Percentiles rank a stretch among this genome's conserved stretches.
phyloP scores from a whole-genome alignment of 2,113 vertebrate species.

The Furnarius figulus region DNA sequence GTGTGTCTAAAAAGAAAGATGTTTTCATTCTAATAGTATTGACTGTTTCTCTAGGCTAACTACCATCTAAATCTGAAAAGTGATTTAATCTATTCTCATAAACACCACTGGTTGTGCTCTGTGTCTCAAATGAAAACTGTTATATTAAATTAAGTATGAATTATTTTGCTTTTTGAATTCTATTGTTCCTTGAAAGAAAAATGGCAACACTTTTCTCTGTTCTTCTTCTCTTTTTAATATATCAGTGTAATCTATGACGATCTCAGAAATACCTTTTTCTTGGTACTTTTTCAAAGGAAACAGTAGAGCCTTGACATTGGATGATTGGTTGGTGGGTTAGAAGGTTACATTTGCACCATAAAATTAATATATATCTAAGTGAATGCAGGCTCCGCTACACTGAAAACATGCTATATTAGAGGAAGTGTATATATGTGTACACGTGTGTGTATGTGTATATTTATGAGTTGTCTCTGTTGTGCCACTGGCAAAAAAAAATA shows the following conservation, averaged over 20 bases:
- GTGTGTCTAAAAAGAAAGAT: not conserved
- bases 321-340: not conserved
- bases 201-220: not conserved
- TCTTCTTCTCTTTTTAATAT: not conserved
- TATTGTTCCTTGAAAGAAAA: not conserved
- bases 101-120: not conserved
- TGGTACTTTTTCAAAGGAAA: not conserved
- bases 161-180: not conserved
- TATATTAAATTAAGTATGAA: not conserved
- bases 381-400: not conserved
- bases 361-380: not conserved
- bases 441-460: fast-evolving
- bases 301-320: fast-evolving
- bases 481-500: not conserved
- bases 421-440: fast-evolving
- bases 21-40: not conserved
- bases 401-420: not conserved
- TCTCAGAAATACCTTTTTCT: not conserved
- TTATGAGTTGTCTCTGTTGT: not conserved
- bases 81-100: not conserved
- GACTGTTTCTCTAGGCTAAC: not conserved
- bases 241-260: not conserved
- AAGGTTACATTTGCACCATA: not conserved
- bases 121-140: not conserved
- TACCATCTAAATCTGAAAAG: not conserved